phyloP scores from a whole-genome alignment of 1,140 invertebrate species.

The roundworm (Caenorhabditis elegans) region WBcel235 BX284605.5:15505501-15506000 shows the following conservation, averaged over 20 bases:
- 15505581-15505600: constrained; percentile 77
- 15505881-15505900: constrained; percentile 82
- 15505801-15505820: constrained; percentile 86
- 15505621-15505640: constrained; percentile 71
- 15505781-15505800: constrained; percentile 78
- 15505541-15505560: constrained; percentile 99
- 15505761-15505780: constrained; percentile 63
- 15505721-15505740: constrained; percentile 59
- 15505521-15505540: constrained; percentile 85
- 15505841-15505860: constrained; percentile 91
- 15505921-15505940: constrained; percentile 70
- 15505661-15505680: constrained; percentile 58
- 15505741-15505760: constrained; percentile 49
- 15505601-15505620: constrained; percentile 71
- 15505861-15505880: constrained; percentile 92
- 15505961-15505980: constrained; percentile 71
- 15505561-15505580: constrained; percentile 87
- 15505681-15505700: constrained; percentile 79
- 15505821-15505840: constrained; percentile 85
- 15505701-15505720: constrained; percentile 76
- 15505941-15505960: not conserved
- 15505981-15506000: constrained; percentile 58
- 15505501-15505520: constrained; percentile 75
- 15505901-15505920: constrained; percentile 78
- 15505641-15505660: constrained; percentile 64